Evolutionary conservation across 1,140 invertebrate genomes (phyloP), one percentile per base, ranked within the genome.

Genomic region (Conopomorpha cramerella): DNA sequence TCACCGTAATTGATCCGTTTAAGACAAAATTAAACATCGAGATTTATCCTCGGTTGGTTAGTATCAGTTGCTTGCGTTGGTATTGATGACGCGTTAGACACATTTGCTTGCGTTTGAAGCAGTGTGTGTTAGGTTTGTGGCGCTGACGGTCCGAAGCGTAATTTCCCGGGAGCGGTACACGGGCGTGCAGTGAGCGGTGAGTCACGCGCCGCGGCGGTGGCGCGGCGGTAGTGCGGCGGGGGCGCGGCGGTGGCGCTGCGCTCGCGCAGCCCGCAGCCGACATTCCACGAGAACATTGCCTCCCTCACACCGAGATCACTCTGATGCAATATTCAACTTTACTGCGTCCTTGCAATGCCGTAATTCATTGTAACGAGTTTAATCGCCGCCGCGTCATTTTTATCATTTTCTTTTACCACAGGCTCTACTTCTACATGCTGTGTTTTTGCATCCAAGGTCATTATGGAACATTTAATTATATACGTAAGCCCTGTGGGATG

Each of bases 261-360:
- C 18, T 13, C 16, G 36, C 45, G 38, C 48, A 39, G 43, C 54
- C 47, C 41, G 45, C 48, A 45, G 41, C 49, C 43, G 51, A 55
- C 70, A 74, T 74, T 74, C 70, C 66, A 49, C 41, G 57, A 54
- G 70, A 66, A 43, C 70, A 50, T 71, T 74, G 70, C 61, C 70
- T 74, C 55, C 57, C 58, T 35, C 36, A 41, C 49, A 47, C 61
- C 49, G 56, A 54, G 52, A 57, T 51, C 49, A 40, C 57, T 64
- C 63, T 74, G 70, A 74, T 74, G 67, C 70, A 74, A 72, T 72
- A 74, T 70, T 74, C 65, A 74, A 74, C 67, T 72, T 71, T 74
- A 72, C 63, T 61, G 66, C 70, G 70, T 74, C 70, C 70, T 74
- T 74, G 67, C 67, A 74, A 72, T 74, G 70, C 66, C 70, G 67